A percentile compares a stretch with the other conserved stretches of the same genome.
These are phyloP conservation scores for Patiria miniata DNA, from an alignment of 35 echinoderm and acorn worm species.

Conservation along the genomic window DNA sequence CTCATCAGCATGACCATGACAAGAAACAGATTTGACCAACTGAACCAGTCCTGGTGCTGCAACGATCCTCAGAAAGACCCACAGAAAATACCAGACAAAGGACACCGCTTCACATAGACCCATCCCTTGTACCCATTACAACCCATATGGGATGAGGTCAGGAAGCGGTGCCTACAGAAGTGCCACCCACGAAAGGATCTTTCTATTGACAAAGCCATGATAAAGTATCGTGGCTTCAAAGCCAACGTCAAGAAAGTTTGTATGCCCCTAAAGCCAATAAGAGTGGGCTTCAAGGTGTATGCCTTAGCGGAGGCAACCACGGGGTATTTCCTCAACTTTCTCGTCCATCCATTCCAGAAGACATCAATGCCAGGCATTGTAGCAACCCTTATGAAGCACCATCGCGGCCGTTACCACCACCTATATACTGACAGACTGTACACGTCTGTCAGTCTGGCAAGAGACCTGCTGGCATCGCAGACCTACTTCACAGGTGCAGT, in stretches of 20 bases:
- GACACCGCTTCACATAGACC: neutral
- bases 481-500: constrained; percentile 41
- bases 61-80: neutral
- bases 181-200: neutral
- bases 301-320: neutral
- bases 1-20: neutral
- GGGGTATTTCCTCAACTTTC: neutral
- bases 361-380: neutral
- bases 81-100: neutral
- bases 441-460: constrained; percentile 34
- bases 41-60: neutral
- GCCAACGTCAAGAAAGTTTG: constrained; percentile 1
- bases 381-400: neutral
- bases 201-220: constrained; percentile 3
- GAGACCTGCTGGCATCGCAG: neutral
- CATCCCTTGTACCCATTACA: constrained; percentile 16
- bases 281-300: neutral
- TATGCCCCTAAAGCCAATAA: constrained; percentile 26
- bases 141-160: neutral
- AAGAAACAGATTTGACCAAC: neutral
- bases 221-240: constrained; percentile 18
- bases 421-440: constrained; percentile 34
- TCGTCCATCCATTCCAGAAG: neutral
- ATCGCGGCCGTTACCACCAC: constrained; percentile 29
- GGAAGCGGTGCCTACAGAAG: neutral